phyloP scores from a whole-genome alignment of 1,140 invertebrate genomes.

The Centruroides vittatus region DNA sequence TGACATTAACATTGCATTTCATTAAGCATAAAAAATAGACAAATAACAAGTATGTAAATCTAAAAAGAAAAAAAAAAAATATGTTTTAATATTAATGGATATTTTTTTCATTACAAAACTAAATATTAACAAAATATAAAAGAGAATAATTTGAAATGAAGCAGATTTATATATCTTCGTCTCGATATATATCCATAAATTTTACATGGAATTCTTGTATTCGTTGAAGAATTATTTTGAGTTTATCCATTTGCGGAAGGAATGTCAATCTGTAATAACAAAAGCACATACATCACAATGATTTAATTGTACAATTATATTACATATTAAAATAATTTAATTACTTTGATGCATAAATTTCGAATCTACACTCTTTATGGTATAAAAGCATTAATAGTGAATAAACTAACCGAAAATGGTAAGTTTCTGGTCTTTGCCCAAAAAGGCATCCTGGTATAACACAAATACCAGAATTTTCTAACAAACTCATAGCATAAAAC shows the following conservation, averaged over 20 bases:
- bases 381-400: not conserved
- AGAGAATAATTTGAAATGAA: too few species aligned
- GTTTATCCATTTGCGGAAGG: slow-evolving; percentile 17
- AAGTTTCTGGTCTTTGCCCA: slow-evolving; percentile 83
- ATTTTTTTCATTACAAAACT: too few species aligned
- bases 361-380: not conserved
- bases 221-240: slow-evolving; percentile 15
- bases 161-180: too few species aligned
- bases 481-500: slow-evolving; percentile 83
- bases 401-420: slow-evolving; percentile 61
- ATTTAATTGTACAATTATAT: not conserved
- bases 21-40: too few species aligned
- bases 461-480: slow-evolving; percentile 77
- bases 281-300: not conserved
- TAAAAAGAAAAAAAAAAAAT: too few species aligned
- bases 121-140: too few species aligned
- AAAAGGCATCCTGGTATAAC: slow-evolving; percentile 89
- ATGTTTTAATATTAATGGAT: too few species aligned
- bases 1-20: too few species aligned
- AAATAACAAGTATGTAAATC: too few species aligned
- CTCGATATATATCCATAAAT: slow-evolving; percentile 6
- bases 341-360: not conserved
- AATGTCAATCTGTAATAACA: slow-evolving; percentile 12
- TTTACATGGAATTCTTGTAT: slow-evolving; percentile 16
- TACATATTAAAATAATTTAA: not conserved